Percentiles rank a stretch among this genome's conserved stretches.
phyloP scores from a whole-genome alignment of 1,140 invertebrate species.

The Chironomus striatipennis region DNA sequence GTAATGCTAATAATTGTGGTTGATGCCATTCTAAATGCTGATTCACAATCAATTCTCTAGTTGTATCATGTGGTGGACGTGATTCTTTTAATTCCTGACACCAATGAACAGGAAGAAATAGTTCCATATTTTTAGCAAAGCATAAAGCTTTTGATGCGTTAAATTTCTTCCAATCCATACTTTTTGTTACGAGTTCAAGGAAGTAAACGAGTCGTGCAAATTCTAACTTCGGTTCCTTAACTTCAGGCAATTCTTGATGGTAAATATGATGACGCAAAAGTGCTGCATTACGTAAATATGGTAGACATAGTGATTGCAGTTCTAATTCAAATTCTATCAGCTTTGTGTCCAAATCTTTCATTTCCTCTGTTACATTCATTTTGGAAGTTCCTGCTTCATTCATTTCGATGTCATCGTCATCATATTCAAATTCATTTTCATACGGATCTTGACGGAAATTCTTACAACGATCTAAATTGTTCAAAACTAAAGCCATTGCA shows the following conservation, averaged over 20 bases:
- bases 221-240: constrained; percentile 52
- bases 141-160: constrained; percentile 58
- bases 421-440: constrained; percentile 5
- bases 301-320: constrained; percentile 69
- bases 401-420: constrained; percentile 10
- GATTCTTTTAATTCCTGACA: constrained; percentile 50
- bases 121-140: constrained; percentile 40
- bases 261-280: constrained; percentile 80
- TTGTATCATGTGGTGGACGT: constrained; percentile 47
- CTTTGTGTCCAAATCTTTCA: constrained; percentile 31
- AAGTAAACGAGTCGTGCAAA: constrained; percentile 66
- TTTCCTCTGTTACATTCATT: constrained; percentile 25
- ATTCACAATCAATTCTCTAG: constrained; percentile 54
- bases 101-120: constrained; percentile 50
- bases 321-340: constrained; percentile 46
- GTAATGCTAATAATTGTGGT: constrained; percentile 73
- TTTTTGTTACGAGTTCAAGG: constrained; percentile 60
- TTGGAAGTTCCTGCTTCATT: constrained; percentile 5
- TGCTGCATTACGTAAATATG: constrained; percentile 74
- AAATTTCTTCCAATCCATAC: constrained; percentile 55
- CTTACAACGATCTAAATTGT: constrained; percentile 33
- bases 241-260: constrained; percentile 64
- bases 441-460: constrained; percentile 40
- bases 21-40: constrained; percentile 66
- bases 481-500: constrained; percentile 37